Conservation (phyloP, 2,797 vertebrate species). For the Sebastes diaconus region DNA sequence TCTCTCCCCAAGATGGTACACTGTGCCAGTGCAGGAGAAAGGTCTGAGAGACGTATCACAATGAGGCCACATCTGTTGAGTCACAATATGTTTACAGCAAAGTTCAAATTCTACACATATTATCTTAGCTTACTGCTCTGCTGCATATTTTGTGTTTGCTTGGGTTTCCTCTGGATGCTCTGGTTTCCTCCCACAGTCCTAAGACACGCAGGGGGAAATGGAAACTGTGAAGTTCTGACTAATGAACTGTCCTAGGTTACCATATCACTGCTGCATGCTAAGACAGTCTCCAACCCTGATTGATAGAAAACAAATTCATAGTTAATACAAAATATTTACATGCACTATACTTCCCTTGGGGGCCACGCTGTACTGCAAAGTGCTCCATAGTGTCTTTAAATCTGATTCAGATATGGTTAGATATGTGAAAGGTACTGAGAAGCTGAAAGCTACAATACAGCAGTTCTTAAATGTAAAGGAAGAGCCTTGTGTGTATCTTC, state of each 20-base stretch:
- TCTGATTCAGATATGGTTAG: too few species aligned
- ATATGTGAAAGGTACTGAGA: too few species aligned
- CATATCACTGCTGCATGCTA: background rate
- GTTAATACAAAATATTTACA: too few species aligned
- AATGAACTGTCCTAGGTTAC: background rate
- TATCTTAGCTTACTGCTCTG: background rate
- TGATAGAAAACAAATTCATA: too few species aligned
- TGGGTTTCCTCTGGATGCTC: conserved; percentile 19
- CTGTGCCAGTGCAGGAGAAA: background rate
- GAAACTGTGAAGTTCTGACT: conserved; percentile 25
- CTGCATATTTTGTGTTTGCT: background rate
- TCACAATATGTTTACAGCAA: background rate
- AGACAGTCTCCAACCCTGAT: background rate
- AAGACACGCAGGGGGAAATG: background rate
- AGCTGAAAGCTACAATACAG: too few species aligned
- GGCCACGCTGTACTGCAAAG: too few species aligned
- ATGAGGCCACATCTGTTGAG: background rate
- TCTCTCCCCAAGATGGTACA: background rate
- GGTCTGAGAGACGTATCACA: background rate
- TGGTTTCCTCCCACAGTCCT: conserved; percentile 23
- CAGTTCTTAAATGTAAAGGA: too few species aligned
- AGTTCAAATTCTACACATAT: background rate
- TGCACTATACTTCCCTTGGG: too few species aligned
- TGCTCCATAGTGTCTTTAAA: too few species aligned
- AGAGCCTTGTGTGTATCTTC: too few species aligned